Percentiles rank a stretch among this genome's conserved stretches.
Conservation (phyloP, 2,113 vertebrate species). For the Hymenochirus boettgeri region DNA sequence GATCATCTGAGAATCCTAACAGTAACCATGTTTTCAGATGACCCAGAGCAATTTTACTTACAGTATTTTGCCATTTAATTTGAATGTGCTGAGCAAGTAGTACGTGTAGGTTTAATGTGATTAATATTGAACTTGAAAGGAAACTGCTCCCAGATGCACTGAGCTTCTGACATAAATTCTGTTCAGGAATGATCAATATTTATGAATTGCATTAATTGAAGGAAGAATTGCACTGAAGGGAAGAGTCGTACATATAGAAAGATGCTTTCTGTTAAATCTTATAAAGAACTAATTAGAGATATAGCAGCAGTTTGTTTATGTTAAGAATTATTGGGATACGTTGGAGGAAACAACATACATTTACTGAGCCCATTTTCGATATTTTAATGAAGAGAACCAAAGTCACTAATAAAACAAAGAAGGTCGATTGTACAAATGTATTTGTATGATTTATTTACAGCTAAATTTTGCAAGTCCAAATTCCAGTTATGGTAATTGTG, state of each 20-base stretch:
- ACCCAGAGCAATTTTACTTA: constrained; percentile 39
- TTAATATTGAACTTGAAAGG: constrained; percentile 41
- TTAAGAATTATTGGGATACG: neutral
- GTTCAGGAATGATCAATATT: constrained; percentile 42
- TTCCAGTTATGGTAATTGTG: too few species aligned
- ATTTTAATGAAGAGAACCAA: too few species aligned
- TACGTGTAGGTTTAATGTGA: constrained; percentile 38
- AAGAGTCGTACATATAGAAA: constrained; percentile 19
- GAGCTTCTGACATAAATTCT: constrained; percentile 22
- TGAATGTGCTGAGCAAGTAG: constrained; percentile 39
- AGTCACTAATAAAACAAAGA: too few species aligned
- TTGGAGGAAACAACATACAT: neutral
- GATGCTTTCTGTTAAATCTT: constrained; percentile 31
- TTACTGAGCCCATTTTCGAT: too few species aligned
- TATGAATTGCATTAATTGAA: constrained; percentile 43
- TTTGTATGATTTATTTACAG: too few species aligned
- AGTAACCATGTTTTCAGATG: constrained; percentile 17
- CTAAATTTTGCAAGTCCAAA: too few species aligned
- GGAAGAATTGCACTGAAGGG: constrained; percentile 19
- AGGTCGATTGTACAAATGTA: too few species aligned
- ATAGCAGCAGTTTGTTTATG: constrained; percentile 25
- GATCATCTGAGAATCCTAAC: constrained; percentile 22
- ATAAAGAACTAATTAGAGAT: constrained; percentile 33
- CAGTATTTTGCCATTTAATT: constrained; percentile 38
- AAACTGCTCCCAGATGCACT: constrained; percentile 25